Percentiles rank a stretch among this genome's conserved stretches.
These are phyloP conservation scores for Netelia fuscicornis DNA, from an alignment of 2,888 invertebrate genomes.

Conservation along the genomic window DNA sequence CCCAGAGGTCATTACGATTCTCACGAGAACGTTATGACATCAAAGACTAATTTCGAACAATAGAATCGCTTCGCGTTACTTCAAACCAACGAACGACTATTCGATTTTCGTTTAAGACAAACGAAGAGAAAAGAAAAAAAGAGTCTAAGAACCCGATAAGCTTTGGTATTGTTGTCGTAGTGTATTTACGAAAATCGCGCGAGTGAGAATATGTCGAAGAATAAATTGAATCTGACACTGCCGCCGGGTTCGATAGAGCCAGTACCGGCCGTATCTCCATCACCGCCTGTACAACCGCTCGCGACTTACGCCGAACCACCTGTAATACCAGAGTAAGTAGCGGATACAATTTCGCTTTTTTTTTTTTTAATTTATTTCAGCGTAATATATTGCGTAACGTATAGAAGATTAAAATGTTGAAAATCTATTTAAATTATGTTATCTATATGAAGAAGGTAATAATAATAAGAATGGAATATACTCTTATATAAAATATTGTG, in stretches of 20 bases:
- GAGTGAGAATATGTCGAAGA: conserved; percentile 91
- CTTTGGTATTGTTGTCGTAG: neutral
- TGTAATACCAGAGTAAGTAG: conserved; percentile 82
- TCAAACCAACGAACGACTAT: neutral
- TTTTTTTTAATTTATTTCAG: too few species aligned
- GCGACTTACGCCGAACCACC: conserved; percentile 83
- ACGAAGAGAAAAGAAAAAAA: neutral
- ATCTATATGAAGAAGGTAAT: too few species aligned
- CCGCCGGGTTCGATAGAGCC: conserved; percentile 95
- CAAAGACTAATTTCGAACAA: conserved; percentile 39
- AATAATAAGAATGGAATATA: neutral
- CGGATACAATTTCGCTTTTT: neutral
- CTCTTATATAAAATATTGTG: conserved; percentile 17
- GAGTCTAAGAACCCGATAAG: neutral
- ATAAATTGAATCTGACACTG: conserved; percentile 95
- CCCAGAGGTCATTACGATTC: neutral
- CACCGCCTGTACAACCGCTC: conserved; percentile 86
- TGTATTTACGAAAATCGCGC: conserved; percentile 13
- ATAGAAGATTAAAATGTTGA: too few species aligned
- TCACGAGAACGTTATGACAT: conserved; percentile 52
- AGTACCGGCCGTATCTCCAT: conserved; percentile 86
- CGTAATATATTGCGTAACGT: too few species aligned
- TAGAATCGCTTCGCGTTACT: conserved; percentile 11
- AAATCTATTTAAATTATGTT: too few species aligned
- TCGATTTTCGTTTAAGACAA: conserved; percentile 3